Evolutionary conservation across 2,888 invertebrate species (phyloP).

Genomic region (Meta bourneti): DNA sequence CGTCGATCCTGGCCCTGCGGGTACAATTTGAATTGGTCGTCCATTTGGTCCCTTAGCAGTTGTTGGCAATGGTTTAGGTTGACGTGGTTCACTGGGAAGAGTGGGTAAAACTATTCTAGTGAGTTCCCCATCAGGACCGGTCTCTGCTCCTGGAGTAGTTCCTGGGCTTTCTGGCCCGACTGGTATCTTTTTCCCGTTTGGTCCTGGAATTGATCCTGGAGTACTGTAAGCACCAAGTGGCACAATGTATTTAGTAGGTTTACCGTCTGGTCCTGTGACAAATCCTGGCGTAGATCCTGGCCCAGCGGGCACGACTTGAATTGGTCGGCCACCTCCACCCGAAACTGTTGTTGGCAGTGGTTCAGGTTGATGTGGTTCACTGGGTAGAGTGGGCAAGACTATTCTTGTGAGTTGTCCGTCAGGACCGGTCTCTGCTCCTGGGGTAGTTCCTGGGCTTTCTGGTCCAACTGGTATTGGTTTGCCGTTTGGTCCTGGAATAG

Average conservation of each 20-base stretch:
- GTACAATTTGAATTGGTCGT: constrained; percentile 12
- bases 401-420: constrained; percentile 24
- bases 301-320: constrained; percentile 14
- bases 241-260: constrained; percentile 3
- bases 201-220: constrained; percentile 36
- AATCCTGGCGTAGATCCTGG: constrained; percentile 21
- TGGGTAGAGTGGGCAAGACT: neutral
- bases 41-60: constrained; percentile 18
- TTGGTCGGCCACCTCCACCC: constrained; percentile 25
- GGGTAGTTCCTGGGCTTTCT: constrained; percentile 47
- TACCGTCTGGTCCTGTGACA: constrained; percentile 26
- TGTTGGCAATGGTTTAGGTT: neutral
- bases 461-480: constrained; percentile 22
- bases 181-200: constrained; percentile 29
- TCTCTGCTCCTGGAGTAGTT: constrained; percentile 14
- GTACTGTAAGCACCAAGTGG: constrained; percentile 6
- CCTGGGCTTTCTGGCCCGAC: constrained; percentile 34
- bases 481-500: constrained; percentile 32
- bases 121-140: neutral
- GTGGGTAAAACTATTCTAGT: neutral
- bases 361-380: neutral
- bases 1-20: constrained; percentile 31
- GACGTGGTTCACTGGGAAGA: neutral
- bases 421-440: constrained; percentile 13
- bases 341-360: neutral